Evolutionary conservation across 2,113 vertebrate species (phyloP).

Genomic region (Chloebia gouldiae): DNA sequence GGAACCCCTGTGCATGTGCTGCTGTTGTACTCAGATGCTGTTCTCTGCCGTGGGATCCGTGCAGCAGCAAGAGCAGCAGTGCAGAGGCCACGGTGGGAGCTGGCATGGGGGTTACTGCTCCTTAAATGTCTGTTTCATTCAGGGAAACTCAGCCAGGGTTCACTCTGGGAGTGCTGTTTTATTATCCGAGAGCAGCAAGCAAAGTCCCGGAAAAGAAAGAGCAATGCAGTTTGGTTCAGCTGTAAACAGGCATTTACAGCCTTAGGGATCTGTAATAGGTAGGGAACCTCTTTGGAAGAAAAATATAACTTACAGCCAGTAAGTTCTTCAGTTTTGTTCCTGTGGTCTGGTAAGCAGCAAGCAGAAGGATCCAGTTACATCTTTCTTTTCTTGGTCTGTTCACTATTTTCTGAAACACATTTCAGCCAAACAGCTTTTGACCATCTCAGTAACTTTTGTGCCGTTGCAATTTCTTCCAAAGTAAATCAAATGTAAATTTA

Average conservation of each 20-base stretch:
- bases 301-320: constrained; percentile 56
- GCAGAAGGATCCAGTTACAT: constrained; percentile 45
- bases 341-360: constrained; percentile 55
- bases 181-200: background rate
- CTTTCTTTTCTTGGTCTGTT: constrained; percentile 53
- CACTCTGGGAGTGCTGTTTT: background rate
- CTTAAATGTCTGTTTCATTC: constrained; percentile 56
- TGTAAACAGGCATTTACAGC: constrained; percentile 37
- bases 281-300: constrained; percentile 41
- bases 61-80: background rate
- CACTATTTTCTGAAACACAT: constrained; percentile 44
- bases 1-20: accelerated
- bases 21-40: background rate
- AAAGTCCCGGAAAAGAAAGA: background rate
- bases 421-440: constrained; percentile 15
- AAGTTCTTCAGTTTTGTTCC: constrained; percentile 49
- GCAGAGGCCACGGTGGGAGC: background rate
- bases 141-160: background rate
- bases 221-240: background rate
- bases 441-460: background rate
- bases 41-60: background rate
- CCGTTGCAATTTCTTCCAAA: background rate
- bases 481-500: background rate
- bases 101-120: background rate
- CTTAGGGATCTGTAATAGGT: background rate